Evolutionary conservation across 2,113 vertebrate species (phyloP).

Genomic region (Megaptera novaeangliae): DNA sequence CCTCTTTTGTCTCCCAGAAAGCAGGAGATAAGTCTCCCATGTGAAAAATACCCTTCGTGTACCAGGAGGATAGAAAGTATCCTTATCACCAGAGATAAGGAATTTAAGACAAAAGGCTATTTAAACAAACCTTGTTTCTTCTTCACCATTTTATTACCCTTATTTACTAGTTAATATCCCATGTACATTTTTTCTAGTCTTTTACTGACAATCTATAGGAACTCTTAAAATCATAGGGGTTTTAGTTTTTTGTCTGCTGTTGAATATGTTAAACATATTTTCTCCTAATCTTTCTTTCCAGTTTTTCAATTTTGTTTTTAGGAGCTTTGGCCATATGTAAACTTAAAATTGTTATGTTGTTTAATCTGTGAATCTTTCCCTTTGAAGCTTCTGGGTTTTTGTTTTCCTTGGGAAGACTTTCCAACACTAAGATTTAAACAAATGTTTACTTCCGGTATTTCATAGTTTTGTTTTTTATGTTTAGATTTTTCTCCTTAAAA

Average conservation of each 20-base stretch:
- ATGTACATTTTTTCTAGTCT: not conserved
- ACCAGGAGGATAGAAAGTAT: not conserved
- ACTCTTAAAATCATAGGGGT: not conserved
- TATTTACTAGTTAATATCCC: not conserved
- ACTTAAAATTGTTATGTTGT: not conserved
- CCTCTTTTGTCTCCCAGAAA: not conserved
- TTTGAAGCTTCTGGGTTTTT: not conserved
- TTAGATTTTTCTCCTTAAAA: not conserved
- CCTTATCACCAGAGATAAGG: not conserved
- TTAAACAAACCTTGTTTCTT: not conserved
- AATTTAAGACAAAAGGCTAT: not conserved
- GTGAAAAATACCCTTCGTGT: not conserved
- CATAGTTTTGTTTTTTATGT: not conserved
- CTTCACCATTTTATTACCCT: not conserved
- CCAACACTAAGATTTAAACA: not conserved
- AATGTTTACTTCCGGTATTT: not conserved
- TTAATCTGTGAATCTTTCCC: not conserved
- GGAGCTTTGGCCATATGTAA: not conserved
- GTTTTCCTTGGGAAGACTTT: not conserved
- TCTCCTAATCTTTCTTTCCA: not conserved
- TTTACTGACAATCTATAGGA: not conserved
- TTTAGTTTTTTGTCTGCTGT: slow-evolving; percentile 7
- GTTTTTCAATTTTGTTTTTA: not conserved
- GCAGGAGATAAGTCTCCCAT: not conserved
- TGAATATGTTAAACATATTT: not conserved